Evolutionary conservation across 37 sponge, comb jelly and placozoan genomes (phyloP), one percentile per base, ranked within the genome.

Genomic region (Mnemiopsis leidyi): DNA sequence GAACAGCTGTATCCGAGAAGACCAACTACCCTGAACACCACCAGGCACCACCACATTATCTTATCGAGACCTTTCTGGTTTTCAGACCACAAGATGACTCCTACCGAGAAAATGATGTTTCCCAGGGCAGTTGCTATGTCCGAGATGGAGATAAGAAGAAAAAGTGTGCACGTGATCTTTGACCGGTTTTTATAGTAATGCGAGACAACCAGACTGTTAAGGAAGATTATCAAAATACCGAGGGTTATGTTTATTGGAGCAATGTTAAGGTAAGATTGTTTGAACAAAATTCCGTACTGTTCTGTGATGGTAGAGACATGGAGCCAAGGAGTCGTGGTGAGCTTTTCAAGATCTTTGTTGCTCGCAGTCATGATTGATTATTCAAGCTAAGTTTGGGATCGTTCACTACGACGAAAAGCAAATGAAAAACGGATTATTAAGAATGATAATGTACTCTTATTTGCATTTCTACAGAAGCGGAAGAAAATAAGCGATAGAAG

Each of bases 11-110:
- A 69, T 5, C 73, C 73, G 21, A 21, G 28, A 16, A 69, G 73
- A 21, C 73, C 73, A 28, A 20, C 24, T 1, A 69, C 73, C n/a
- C 73, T 69, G 28, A n/a, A 25, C 23, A 69, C 73, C 73, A 69
- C 29, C 1, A 69, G n/a, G 21, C 9, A 69, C 28, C 73, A 69
- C 73, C 73, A 69, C 73, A 69, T 69, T 3, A 69, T 25, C 24
- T 25, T 69, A 25, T 69, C 73, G 73, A n/a, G 21, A 25, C 2
- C 21, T 21, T 69, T 25, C 23, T 16, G 73, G 73, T 69, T 25
- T n/a, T 25, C 24, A n/a, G 73, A 69, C 73, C 73, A 69, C 28
- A 69, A 3, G 28, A 69, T 69, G 73, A 69, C 73, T 69, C 73
- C 73, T 25, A 16, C 73, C 1, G 29, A 2, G n/a, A 69, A 69